A percentile compares a stretch with the other conserved stretches of the same genome.
These are phyloP conservation scores for Anser cygnoides DNA, from an alignment of 2,113 vertebrate genomes.

Conservation along the genomic window DNA sequence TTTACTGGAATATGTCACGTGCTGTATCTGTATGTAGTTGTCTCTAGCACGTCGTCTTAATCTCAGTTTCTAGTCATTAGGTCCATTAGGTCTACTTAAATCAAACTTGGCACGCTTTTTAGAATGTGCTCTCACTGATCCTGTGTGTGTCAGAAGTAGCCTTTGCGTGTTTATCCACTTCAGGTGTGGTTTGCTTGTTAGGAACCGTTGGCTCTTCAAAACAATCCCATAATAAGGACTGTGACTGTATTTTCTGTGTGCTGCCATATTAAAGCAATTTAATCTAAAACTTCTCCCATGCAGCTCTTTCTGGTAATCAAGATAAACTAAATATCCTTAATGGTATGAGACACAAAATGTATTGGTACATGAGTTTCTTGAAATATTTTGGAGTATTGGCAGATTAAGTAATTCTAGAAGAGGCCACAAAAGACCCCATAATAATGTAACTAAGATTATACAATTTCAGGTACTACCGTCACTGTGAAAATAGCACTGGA, in stretches of 20 bases:
- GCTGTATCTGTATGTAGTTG: background rate
- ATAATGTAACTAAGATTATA: background rate
- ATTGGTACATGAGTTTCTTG: background rate
- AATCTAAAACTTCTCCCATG: background rate
- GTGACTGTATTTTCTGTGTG: background rate
- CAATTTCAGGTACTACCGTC: background rate
- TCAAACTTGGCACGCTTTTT: background rate
- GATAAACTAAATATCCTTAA: background rate
- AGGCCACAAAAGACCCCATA: background rate
- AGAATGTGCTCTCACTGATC: background rate
- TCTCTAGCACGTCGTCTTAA: background rate
- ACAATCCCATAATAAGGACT: background rate
- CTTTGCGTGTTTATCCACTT: background rate
- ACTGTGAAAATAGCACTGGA: fast-evolving
- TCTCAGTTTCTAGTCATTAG: background rate
- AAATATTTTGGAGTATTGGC: background rate
- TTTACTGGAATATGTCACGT: background rate
- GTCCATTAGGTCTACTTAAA: background rate
- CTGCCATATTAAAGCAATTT: background rate
- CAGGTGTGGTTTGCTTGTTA: background rate
- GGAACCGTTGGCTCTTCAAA: background rate
- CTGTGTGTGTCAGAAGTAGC: background rate
- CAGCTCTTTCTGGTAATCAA: background rate
- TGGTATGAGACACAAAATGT: background rate
- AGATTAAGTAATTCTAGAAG: background rate